Conservation (phyloP, 2,888 invertebrate species). For the Tupiocoris notatus region DNA sequence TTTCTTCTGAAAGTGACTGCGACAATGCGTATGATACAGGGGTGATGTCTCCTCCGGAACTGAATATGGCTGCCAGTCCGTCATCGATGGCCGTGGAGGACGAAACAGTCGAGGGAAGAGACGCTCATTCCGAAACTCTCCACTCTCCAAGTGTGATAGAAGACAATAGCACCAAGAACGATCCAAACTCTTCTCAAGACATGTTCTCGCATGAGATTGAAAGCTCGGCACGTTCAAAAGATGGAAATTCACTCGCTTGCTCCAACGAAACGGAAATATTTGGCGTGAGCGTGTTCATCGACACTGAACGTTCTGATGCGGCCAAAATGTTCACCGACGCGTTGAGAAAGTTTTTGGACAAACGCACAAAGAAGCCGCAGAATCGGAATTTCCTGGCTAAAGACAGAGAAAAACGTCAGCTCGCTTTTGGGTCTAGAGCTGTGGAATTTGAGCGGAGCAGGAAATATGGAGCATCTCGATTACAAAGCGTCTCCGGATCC, state of each 20-base stretch:
- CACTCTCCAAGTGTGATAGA: not conserved
- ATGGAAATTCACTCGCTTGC: not conserved
- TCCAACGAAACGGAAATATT: not conserved
- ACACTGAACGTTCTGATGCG: not conserved
- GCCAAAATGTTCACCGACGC: not conserved
- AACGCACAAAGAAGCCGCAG: too few species aligned
- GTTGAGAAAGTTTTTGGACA: not conserved
- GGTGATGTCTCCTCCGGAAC: not conserved
- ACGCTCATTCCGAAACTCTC: not conserved
- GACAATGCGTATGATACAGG: conserved; percentile 12
- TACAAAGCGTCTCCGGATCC: too few species aligned
- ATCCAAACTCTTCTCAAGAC: not conserved
- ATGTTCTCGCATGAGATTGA: not conserved
- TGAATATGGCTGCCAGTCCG: not conserved
- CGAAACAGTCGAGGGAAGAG: not conserved
- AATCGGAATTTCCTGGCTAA: not conserved
- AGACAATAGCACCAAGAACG: not conserved
- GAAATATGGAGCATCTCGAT: too few species aligned
- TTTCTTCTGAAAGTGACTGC: not conserved
- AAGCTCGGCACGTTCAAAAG: not conserved
- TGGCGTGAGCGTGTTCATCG: not conserved
- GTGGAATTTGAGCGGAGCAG: too few species aligned
- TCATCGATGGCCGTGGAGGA: not conserved
- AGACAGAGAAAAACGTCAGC: too few species aligned
- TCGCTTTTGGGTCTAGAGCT: too few species aligned